Evolutionary conservation across 2,113 vertebrate genomes (phyloP).

Genomic region (Pontoporia blainvillei): DNA sequence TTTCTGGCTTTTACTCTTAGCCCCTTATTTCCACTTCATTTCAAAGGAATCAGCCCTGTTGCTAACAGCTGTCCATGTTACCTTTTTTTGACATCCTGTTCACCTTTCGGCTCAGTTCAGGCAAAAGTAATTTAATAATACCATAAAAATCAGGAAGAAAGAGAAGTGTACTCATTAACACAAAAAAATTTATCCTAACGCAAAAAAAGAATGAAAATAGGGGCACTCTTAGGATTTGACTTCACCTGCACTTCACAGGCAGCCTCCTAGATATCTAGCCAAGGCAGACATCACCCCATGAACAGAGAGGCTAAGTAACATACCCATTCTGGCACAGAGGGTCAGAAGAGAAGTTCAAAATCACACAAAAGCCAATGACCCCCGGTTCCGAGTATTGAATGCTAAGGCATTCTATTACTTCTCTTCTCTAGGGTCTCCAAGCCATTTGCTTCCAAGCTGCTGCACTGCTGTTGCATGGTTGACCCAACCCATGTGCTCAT

Average conservation of each 20-base stretch:
- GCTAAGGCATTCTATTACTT: not conserved
- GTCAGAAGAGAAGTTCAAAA: no score
- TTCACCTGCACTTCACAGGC: not conserved
- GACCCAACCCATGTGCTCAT: not conserved
- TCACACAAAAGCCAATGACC: not conserved
- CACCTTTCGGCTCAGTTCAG: not conserved
- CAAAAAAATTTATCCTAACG: not conserved
- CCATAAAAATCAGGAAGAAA: slow-evolving; percentile 35
- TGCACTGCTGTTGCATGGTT: not conserved
- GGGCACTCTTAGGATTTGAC: not conserved
- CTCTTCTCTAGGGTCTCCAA: not conserved
- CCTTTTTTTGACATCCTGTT: not conserved
- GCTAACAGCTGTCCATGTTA: not conserved
- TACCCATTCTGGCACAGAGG: not conserved
- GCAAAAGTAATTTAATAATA: slow-evolving; percentile 54
- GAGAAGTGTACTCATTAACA: slow-evolving; percentile 35
- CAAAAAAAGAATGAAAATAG: not conserved
- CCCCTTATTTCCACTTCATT: not conserved
- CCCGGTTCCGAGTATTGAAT: no score
- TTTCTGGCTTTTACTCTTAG: not conserved
- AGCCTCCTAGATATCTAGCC: not conserved
- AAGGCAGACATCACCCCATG: rapidly evolving
- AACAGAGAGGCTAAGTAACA: not conserved
- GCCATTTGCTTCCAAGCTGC: no score
- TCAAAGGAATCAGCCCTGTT: not conserved